Evolutionary conservation across 2,113 vertebrate genomes (phyloP).

Genomic region (Chlamydotis undulata): DNA sequence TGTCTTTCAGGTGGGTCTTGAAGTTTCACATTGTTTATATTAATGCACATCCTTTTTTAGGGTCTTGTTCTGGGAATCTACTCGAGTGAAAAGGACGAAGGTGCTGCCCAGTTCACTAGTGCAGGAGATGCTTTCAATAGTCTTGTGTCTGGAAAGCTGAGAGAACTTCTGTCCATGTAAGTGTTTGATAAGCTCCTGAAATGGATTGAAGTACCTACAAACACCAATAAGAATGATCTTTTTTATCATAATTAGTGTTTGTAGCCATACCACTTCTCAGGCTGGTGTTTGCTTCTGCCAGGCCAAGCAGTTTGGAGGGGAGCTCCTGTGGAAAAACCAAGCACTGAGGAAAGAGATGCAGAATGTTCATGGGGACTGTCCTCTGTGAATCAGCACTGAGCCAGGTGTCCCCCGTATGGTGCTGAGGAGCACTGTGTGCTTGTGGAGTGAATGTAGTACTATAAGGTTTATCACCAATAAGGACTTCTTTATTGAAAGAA

Average conservation of each 20-base stretch:
- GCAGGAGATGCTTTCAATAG: conserved; percentile 84
- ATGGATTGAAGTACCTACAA: background rate
- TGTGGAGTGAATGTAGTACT: accelerated
- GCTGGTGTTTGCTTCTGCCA: background rate
- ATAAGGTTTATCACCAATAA: background rate
- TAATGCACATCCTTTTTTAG: conserved; percentile 48
- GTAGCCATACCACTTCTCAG: background rate
- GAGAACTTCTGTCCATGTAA: conserved; percentile 84
- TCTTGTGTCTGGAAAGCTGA: conserved; percentile 85
- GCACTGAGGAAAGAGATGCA: background rate
- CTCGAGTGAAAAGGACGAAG: conserved; percentile 79
- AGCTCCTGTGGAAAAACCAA: background rate
- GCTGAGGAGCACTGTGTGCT: background rate
- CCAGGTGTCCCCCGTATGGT: background rate
- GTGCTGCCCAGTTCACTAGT: conserved; percentile 77
- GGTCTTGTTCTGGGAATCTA: conserved; percentile 92
- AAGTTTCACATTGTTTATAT: background rate
- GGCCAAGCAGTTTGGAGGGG: background rate
- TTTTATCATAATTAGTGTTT: background rate
- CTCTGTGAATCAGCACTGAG: background rate
- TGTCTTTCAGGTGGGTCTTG: background rate
- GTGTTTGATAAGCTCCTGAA: conserved; percentile 26
- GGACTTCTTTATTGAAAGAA: background rate
- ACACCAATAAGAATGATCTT: background rate
- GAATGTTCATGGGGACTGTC: background rate